Evolutionary conservation across 2,113 vertebrate species (phyloP).

Genomic region (Onychostruthus taczanowskii): DNA sequence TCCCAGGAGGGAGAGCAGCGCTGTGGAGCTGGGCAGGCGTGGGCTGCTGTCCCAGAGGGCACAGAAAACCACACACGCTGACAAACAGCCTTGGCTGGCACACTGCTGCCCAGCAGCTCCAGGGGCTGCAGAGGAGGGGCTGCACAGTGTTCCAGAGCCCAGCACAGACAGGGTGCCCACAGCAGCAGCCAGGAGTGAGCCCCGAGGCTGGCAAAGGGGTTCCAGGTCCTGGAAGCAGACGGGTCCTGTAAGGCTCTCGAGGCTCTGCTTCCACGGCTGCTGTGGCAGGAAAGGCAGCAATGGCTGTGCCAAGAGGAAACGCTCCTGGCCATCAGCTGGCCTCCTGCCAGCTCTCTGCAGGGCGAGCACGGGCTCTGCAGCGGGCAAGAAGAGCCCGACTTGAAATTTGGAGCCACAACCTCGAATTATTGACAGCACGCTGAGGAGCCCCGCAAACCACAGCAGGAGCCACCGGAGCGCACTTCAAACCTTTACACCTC

Average conservation of each 20-base stretch:
- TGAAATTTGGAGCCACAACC: not conserved
- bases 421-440: rapidly evolving
- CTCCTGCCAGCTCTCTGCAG: not conserved
- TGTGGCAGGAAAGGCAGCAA: not conserved
- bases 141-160: too few species aligned
- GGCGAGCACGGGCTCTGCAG: rapidly evolving
- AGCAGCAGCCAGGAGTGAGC: not conserved
- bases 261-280: not conserved
- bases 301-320: not conserved
- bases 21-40: not conserved
- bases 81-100: not conserved
- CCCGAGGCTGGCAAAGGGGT: not conserved
- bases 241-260: not conserved
- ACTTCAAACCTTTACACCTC: not conserved
- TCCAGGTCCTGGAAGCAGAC: too few species aligned
- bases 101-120: not conserved
- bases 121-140: not conserved
- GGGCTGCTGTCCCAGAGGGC: not conserved
- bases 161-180: not conserved
- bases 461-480: rapidly evolving
- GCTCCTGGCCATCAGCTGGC: not conserved
- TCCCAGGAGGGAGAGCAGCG: not conserved
- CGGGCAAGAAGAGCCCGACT: rapidly evolving
- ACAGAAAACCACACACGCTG: rapidly evolving
- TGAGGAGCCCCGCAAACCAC: rapidly evolving